These are phyloP conservation scores for Pontoporia blainvillei DNA, from an alignment of 2,113 vertebrate genomes.

Conservation along the genomic window DNA sequence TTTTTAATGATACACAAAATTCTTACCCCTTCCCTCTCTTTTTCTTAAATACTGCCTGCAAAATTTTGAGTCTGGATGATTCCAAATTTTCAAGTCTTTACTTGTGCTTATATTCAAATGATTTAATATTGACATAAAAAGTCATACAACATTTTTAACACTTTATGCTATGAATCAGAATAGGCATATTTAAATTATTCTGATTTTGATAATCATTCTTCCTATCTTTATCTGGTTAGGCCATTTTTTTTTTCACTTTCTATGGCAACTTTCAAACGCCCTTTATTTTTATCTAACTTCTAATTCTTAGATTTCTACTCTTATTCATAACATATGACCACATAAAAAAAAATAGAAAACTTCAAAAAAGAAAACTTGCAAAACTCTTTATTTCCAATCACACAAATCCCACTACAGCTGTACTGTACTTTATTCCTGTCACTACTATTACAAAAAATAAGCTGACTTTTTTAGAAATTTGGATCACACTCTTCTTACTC, in stretches of 20 bases:
- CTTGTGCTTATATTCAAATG: neutral
- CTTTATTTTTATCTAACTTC: neutral
- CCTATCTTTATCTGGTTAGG: neutral
- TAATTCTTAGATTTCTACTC: neutral
- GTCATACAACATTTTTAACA: neutral
- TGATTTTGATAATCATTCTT: neutral
- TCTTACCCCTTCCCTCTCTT: neutral
- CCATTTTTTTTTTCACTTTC: neutral
- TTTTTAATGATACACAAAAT: neutral
- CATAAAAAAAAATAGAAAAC: neutral
- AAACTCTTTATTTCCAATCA: neutral
- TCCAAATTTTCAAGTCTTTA: neutral
- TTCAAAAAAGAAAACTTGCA: neutral
- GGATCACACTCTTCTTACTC: neutral
- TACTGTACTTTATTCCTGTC: neutral
- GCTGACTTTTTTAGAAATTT: neutral
- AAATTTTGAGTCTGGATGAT: neutral
- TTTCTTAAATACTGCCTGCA: neutral
- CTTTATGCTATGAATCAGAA: neutral
- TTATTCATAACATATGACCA: neutral
- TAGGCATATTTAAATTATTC: neutral
- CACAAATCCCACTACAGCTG: neutral
- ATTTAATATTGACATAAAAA: neutral
- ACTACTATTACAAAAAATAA: neutral
- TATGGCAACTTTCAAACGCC: neutral